phyloP scores from a whole-genome alignment of 2,113 vertebrate genomes.

The Drymodes brunneopygia region DNA sequence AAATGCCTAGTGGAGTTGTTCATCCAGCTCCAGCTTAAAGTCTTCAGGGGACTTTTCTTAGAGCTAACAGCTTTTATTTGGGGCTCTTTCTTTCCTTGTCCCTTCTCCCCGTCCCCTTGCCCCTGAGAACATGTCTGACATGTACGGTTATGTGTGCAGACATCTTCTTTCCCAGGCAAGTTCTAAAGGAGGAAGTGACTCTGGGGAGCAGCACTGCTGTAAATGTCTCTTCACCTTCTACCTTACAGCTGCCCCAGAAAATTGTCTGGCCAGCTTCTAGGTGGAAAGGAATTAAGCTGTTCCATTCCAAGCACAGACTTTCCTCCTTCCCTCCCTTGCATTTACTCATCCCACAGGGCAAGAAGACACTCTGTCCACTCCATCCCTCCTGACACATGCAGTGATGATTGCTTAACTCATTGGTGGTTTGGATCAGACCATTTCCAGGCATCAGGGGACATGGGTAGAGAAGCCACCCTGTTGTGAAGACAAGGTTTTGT shows the following conservation, averaged over 20 bases:
- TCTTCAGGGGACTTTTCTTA: background rate
- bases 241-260: background rate
- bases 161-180: background rate
- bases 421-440: too few relatives aligned
- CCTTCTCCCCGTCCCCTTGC: background rate
- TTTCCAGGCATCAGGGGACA: too few relatives aligned
- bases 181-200: slow-evolving; percentile 43
- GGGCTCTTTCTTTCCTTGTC: background rate
- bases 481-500: too few relatives aligned
- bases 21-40: background rate
- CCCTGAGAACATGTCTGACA: background rate
- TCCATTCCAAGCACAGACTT: background rate
- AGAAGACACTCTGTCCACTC: rapidly evolving
- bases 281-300: background rate
- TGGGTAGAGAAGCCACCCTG: too few relatives aligned
- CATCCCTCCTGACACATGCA: too few relatives aligned
- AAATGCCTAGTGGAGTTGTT: background rate
- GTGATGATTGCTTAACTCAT: too few relatives aligned
- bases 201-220: background rate
- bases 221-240: slow-evolving; percentile 3
- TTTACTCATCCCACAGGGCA: background rate
- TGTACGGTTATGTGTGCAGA: background rate
- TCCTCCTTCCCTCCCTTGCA: background rate
- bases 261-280: background rate
- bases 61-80: rapidly evolving